Conservation (phyloP, 2,113 vertebrate species). For the zebrafish (Danio rerio) region DNA sequence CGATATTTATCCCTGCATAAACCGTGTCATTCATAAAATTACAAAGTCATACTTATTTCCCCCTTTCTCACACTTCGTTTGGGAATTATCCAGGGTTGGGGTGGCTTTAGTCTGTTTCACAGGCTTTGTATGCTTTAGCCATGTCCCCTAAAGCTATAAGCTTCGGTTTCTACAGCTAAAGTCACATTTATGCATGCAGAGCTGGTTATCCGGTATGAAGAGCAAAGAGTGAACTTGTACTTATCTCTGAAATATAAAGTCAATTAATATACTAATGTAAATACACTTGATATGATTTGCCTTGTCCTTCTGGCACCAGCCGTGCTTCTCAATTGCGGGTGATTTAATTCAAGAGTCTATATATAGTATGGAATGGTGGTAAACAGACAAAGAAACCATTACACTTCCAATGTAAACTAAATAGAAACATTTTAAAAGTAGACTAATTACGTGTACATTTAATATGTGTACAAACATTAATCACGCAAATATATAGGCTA, state of each 20-base stretch:
- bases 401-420: conserved; percentile 43
- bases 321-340: conserved; percentile 6
- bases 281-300: not conserved
- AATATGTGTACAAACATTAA: not conserved
- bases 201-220: conserved; percentile 61
- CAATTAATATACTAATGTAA: not conserved
- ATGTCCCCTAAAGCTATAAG: conserved; percentile 72
- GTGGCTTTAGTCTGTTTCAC: conserved; percentile 70
- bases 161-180: conserved; percentile 62
- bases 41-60: conserved; percentile 75
- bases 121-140: conserved; percentile 76
- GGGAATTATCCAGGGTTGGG: conserved; percentile 72
- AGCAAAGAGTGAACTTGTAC: conserved; percentile 51
- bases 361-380: conserved; percentile 54
- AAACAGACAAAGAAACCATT: conserved; percentile 61
- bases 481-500: not conserved
- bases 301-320: not conserved
- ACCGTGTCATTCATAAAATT: conserved; percentile 76
- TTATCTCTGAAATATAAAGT: not conserved
- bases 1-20: conserved; percentile 78
- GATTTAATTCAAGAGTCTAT: conserved; percentile 47
- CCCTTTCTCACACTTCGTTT: conserved; percentile 82
- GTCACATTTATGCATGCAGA: conserved; percentile 72
- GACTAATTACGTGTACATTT: not conserved
- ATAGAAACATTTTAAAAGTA: conserved; percentile 14